Conservation (phyloP, 2,113 vertebrate genomes). For the Rhinichthys klamathensis region DNA sequence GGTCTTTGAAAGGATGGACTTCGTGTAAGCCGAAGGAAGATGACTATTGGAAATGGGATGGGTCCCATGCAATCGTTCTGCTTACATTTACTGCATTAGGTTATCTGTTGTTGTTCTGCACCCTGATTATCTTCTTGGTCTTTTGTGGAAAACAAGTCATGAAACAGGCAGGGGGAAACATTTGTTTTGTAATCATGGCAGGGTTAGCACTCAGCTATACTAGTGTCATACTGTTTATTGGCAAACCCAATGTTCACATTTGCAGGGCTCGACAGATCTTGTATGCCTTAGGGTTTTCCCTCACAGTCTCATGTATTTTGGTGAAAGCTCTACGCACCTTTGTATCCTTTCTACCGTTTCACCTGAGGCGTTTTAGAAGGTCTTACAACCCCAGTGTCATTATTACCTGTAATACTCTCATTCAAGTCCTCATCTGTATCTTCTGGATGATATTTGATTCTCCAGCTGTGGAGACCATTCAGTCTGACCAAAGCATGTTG, state of each 20-base stretch:
- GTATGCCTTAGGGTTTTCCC: conserved; percentile 68
- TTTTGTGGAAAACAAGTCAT: conserved; percentile 58
- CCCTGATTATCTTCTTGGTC: conserved; percentile 55
- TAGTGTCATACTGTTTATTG: conserved; percentile 65
- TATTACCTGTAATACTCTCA: conserved; percentile 52
- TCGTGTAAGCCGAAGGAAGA: conserved; percentile 55
- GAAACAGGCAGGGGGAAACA: conserved; percentile 65
- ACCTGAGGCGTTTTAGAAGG: conserved; percentile 41
- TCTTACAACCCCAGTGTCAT: conserved; percentile 63
- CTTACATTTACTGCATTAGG: conserved; percentile 52
- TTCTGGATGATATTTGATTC: conserved; percentile 63
- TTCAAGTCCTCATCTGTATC: conserved; percentile 65
- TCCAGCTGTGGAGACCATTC: conserved; percentile 44
- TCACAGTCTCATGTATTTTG: conserved; percentile 69
- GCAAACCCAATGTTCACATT: conserved; percentile 56
- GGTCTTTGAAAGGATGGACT: conserved; percentile 64
- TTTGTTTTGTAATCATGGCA: conserved; percentile 61
- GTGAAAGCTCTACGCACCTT: conserved; percentile 68
- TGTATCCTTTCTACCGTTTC: conserved; percentile 58
- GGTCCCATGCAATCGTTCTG: conserved; percentile 56
- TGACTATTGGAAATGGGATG: conserved; percentile 62
- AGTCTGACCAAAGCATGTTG: conserved; percentile 38
- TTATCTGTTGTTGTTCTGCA: conserved; percentile 55
- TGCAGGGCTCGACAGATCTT: conserved; percentile 66
- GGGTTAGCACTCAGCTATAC: conserved; percentile 64